Evolutionary conservation across 2,113 vertebrate species (phyloP), one percentile per base, ranked within the genome.

Genomic region (Corythornis vintsioides): DNA sequence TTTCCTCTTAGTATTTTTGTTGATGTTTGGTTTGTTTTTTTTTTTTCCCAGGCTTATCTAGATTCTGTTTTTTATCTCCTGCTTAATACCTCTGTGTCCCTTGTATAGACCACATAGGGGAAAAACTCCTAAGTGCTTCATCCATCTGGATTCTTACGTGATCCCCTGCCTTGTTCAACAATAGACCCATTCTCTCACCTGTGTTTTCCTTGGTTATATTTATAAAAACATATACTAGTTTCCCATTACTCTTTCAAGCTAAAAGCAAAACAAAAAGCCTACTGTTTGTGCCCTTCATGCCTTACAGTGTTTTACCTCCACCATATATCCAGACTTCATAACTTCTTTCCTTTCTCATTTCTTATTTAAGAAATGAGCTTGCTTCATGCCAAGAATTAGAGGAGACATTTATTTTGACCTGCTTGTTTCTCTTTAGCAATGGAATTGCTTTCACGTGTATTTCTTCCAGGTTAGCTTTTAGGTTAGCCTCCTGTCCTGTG

Each of bases 181-280:
- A 93, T 88, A 83, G 79, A 83, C 26, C 31, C 52, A 71, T 96
- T 96, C 89, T 96, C 47, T 93, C 21, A 21, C 26, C 21, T 83
- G 1, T 92, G 48, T 96, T 92, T 96, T 94, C 76, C 73, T 87
- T 88, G 53, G 85, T 91, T 89, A 42, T 95, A 81, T 96, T 94
- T 91, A 81, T 95, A 78, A 93, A 89, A 95, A 64, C 69, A 72
- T 93, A 64, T 83, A 89, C 93, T 91, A 92, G 85, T 92, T 96
- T 93, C 82, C 65, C 70, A 78, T 92, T 93, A 93, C 85, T 89
- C 72, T 94, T 93, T 75, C 65, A 94, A 91, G 69, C 69, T 93
- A 50, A 91, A 93, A 88, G 55, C 82, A 86, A 94, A 95, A 92
- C 85, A 96, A 80, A 95, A 52, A 0, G 71, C 72, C 57, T 91